Percentiles rank a stretch among this genome's conserved stretches.
Conservation (phyloP, 2,888 invertebrate genomes). For the Meghimatium bilineatum region DNA sequence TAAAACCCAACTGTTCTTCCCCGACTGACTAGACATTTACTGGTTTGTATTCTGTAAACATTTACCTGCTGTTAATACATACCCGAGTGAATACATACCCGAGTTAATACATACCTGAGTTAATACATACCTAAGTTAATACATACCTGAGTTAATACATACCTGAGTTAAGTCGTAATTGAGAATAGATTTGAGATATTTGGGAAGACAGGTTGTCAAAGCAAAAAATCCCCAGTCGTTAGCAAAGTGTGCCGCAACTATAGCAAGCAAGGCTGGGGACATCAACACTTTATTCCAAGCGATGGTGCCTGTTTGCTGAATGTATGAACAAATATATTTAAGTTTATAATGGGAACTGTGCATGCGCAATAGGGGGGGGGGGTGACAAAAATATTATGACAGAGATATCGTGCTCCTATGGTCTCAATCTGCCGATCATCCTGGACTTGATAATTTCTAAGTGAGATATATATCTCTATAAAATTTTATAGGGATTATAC, state of each 20-base stretch:
- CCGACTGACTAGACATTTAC: too few relatives aligned
- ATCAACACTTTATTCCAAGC: constrained; percentile 53
- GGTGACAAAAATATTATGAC: not conserved
- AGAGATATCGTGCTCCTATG: not conserved
- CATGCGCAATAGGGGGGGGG: not conserved
- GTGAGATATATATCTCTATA: too few relatives aligned
- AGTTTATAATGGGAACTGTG: not conserved
- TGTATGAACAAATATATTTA: not conserved
- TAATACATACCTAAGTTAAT: too few relatives aligned
- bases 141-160: too few relatives aligned
- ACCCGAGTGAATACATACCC: too few relatives aligned
- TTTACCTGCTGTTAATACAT: too few relatives aligned
- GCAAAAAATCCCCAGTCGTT: constrained; percentile 79
- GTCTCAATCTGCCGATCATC: too few relatives aligned
- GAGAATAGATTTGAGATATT: constrained; percentile 76
- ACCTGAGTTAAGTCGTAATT: constrained; percentile 73
- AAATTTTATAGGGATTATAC: too few relatives aligned
- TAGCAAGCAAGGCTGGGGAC: constrained; percentile 74
- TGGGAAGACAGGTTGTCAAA: constrained; percentile 78
- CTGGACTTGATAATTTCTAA: too few relatives aligned
- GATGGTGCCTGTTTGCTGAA: not conserved
- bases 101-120: too few relatives aligned
- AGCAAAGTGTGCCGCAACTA: constrained; percentile 75
- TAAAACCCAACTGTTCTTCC: too few relatives aligned
- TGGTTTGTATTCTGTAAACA: too few relatives aligned